These are phyloP conservation scores for Diadophis punctatus DNA, from an alignment of 2,113 vertebrate genomes.

Conservation along the genomic window DNA sequence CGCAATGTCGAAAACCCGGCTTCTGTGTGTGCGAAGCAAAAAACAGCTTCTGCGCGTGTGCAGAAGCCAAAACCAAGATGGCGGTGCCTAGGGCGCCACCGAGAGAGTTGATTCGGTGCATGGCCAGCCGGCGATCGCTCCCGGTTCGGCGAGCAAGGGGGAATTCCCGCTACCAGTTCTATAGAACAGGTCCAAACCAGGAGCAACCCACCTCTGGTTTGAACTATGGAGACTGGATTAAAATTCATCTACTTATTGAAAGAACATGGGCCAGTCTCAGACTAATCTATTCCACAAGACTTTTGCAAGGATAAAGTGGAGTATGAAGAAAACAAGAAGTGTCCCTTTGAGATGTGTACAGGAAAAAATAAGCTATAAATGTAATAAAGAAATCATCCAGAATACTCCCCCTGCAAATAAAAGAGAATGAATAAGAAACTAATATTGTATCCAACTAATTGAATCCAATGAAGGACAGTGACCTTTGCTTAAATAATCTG, in stretches of 20 bases:
- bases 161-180: too few species aligned
- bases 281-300: neutral
- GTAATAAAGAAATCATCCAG: neutral
- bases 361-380: neutral
- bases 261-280: neutral
- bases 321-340: neutral
- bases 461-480: neutral
- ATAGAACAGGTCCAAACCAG: too few species aligned
- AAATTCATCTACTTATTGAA: neutral
- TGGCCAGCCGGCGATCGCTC: too few species aligned
- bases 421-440: neutral
- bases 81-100: too few species aligned
- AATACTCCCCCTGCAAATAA: neutral
- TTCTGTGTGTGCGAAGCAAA: too few species aligned
- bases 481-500: neutral
- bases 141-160: too few species aligned
- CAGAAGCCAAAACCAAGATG: too few species aligned
- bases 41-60: too few species aligned
- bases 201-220: too few species aligned
- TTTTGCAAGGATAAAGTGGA: neutral
- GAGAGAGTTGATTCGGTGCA: too few species aligned
- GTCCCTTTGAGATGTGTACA: neutral
- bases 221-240: neutral
- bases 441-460: neutral
- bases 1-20: too few species aligned